Conservation (phyloP, 1,140 invertebrate genomes). For the Bombus difficillimus region DNA sequence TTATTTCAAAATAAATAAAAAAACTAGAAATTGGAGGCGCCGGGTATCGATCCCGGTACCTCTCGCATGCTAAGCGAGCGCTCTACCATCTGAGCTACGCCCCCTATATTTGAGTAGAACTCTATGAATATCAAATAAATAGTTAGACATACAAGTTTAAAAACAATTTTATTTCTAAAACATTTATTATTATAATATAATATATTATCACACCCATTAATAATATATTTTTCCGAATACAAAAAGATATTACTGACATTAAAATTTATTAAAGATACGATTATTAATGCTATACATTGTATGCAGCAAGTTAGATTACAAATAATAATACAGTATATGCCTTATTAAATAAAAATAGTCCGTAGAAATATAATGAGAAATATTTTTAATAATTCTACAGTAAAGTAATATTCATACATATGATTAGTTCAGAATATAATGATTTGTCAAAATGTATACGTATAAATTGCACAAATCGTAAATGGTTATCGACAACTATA, state of each 20-base stretch:
- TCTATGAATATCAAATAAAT: accelerated
- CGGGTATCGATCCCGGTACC: constrained; percentile 93
- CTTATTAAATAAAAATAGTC: background rate
- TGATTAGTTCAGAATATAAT: too few species aligned
- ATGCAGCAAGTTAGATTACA: too few species aligned
- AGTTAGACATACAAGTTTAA: background rate
- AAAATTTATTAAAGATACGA: background rate
- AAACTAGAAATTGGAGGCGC: constrained; percentile 84
- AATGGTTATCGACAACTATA: background rate
- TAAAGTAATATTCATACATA: too few species aligned
- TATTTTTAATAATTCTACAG: too few species aligned
- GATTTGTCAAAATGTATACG: background rate
- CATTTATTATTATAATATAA: too few species aligned
- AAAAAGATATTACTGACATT: background rate
- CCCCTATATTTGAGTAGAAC: constrained; percentile 77
- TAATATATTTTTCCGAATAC: background rate
- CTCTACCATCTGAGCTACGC: constrained; percentile 94
- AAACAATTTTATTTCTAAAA: background rate
- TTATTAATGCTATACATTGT: background rate
- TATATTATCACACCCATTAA: too few species aligned
- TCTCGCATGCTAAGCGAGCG: constrained; percentile 94
- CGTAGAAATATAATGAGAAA: background rate
- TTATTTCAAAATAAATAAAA: constrained; percentile 3
- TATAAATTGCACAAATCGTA: background rate
- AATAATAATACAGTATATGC: too few species aligned